Evolutionary conservation across 2,797 vertebrate species (phyloP).

Genomic region (Coracias cyanogaster): DNA sequence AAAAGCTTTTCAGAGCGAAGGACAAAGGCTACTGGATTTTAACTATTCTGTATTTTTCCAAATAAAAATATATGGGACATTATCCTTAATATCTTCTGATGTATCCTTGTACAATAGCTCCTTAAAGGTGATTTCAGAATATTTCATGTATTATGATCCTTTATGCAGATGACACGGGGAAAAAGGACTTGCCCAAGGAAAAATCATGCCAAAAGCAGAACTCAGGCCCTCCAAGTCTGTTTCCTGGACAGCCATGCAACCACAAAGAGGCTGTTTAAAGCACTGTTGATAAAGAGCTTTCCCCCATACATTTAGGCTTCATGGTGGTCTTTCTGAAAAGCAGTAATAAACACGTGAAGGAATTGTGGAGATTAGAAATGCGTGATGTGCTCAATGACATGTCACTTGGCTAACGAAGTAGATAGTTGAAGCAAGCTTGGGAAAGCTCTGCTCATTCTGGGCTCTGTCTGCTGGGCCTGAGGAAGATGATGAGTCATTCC

Average conservation of each 20-base stretch:
- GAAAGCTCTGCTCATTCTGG: neutral
- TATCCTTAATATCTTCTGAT: neutral
- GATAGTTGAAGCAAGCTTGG: too few relatives aligned
- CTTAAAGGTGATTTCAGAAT: neutral
- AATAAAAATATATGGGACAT: neutral
- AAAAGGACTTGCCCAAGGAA: neutral
- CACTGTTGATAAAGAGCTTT: neutral
- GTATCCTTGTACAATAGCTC: neutral
- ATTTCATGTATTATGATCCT: neutral
- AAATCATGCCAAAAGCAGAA: neutral
- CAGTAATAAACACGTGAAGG: accelerated
- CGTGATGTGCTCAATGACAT: accelerated
- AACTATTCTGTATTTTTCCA: neutral
- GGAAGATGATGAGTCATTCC: neutral
- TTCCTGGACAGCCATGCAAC: neutral
- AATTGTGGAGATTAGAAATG: neutral
- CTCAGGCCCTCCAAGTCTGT: too few relatives aligned
- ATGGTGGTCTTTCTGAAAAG: neutral
- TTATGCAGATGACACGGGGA: neutral
- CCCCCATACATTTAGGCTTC: neutral
- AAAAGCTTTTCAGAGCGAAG: neutral
- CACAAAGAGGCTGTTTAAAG: neutral
- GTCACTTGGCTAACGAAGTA: neutral
- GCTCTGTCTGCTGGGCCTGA: neutral
- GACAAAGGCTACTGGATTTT: neutral